Percentiles rank a stretch among this genome's conserved stretches.
Conservation (phyloP, 2,113 vertebrate genomes). For the Lampris incognitus region DNA sequence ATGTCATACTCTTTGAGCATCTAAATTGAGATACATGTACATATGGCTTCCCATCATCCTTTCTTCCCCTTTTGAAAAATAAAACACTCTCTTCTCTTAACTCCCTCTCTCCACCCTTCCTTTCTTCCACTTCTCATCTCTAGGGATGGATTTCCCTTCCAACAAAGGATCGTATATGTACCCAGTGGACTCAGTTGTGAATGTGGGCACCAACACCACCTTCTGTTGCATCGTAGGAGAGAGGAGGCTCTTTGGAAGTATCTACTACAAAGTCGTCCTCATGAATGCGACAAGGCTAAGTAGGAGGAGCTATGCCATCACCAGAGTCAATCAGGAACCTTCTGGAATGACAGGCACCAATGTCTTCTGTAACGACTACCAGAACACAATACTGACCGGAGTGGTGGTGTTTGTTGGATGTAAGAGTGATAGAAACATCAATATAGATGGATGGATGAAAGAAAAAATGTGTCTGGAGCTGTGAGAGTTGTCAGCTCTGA, state of each 20-base stretch:
- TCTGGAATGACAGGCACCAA: slow-evolving; percentile 61
- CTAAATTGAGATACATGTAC: not conserved
- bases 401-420: slow-evolving; percentile 80
- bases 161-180: slow-evolving; percentile 29
- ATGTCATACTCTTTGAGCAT: not conserved
- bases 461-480: not conserved
- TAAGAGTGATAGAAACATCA: slow-evolving; percentile 60
- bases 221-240: slow-evolving; percentile 80
- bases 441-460: not conserved
- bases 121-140: not conserved
- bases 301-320: slow-evolving; percentile 67
- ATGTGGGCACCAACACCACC: slow-evolving; percentile 67
- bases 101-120: slow-evolving; percentile 5
- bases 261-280: not conserved
- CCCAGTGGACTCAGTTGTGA: slow-evolving; percentile 64
- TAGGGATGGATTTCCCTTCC: slow-evolving; percentile 69
- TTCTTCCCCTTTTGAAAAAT: not conserved
- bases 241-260: slow-evolving; percentile 6
- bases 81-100: not conserved
- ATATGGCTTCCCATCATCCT: not conserved
- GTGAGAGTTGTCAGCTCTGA: slow-evolving; percentile 2
- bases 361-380: slow-evolving; percentile 31
- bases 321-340: slow-evolving; percentile 32
- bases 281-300: slow-evolving; percentile 67
- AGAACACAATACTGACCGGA: not conserved